Evolutionary conservation across 2,797 vertebrate genomes (phyloP), one percentile per base, ranked within the genome.

Genomic region (Eremophila alpestris): DNA sequence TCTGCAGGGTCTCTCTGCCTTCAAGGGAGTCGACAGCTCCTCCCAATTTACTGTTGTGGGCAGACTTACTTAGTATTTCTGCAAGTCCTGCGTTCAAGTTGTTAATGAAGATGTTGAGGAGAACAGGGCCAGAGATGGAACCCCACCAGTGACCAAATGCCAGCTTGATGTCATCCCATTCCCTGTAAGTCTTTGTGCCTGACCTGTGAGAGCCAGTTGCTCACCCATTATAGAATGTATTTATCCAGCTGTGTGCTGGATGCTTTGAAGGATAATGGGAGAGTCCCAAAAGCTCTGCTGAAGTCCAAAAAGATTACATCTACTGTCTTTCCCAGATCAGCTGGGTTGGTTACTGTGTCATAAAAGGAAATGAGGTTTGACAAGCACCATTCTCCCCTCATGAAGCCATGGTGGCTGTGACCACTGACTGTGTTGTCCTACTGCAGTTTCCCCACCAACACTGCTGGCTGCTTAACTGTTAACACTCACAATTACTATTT

Each of bases 341-440:
- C 52, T 48, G 8, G 11, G 23, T n/a, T 9, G 49, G 51, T 40
- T 40, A 48, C 43, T 0, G 0, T n/a, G 19, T 21, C 1, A 0
- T 40, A 34, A 34, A 51, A 59, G 32, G 32, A 69, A 24, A 51
- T 41, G 5, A 7, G 26, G 32, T 30, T 51, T 51, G 30, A 43
- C 30, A 43, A 69, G 30, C 16, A 51, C 9, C 36, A 16, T 20
- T 34, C 30, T 16, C 13, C 30, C 20, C 32, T 59, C 54, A 24
- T 51, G 64, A 41, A 51, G 24, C 16, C 0, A 0, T 49, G 36
- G 15, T 68, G 54, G 24, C 24, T 80, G 64, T 41, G 45, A 19
- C 16, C 0, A 0, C 7, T 3, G 20, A 36, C 32, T 51, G 36
- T 24, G 19, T 3, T 59, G 36, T 69, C 55, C 46, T 51, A 21